Conservation (phyloP, 1,140 invertebrate genomes). For the Trichonephila clavipes region DNA sequence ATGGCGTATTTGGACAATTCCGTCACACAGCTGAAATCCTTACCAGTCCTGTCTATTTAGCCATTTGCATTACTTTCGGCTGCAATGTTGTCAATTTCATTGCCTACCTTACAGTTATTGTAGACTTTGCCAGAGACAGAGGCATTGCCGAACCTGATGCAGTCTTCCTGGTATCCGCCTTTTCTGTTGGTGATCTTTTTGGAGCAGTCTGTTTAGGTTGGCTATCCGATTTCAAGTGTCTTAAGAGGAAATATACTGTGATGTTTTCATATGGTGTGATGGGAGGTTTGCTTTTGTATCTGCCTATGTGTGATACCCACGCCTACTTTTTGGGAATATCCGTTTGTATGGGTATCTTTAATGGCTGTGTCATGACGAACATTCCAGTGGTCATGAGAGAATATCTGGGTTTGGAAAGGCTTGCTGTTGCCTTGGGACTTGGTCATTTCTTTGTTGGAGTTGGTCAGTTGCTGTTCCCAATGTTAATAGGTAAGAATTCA, state of each 20-base stretch:
- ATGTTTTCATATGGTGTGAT: slow-evolving; percentile 72
- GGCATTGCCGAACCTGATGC: slow-evolving; percentile 66
- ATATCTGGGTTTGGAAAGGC: slow-evolving; percentile 77
- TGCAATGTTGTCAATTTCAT: slow-evolving; percentile 74
- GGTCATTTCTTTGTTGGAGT: slow-evolving; percentile 77
- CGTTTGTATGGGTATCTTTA: slow-evolving; percentile 76
- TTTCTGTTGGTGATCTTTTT: slow-evolving; percentile 77
- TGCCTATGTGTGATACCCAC: slow-evolving; percentile 61
- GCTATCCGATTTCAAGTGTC: slow-evolving; percentile 71
- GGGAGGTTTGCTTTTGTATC: slow-evolving; percentile 70
- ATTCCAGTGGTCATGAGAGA: slow-evolving; percentile 77
- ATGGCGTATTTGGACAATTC: slow-evolving; percentile 71
- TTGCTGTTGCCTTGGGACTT: slow-evolving; percentile 76
- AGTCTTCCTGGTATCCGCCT: slow-evolving; percentile 77
- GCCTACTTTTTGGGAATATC: slow-evolving; percentile 67
- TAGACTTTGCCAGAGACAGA: slow-evolving; percentile 78
- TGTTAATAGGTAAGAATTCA: slow-evolving; percentile 77
- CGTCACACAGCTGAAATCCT: slow-evolving; percentile 74
- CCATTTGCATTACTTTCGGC: slow-evolving; percentile 73
- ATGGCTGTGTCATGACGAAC: slow-evolving; percentile 77
- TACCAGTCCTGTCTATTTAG: slow-evolving; percentile 57
- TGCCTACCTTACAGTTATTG: slow-evolving; percentile 77
- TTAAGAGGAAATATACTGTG: slow-evolving; percentile 70
- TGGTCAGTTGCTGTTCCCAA: slow-evolving; percentile 73
- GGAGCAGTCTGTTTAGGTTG: slow-evolving; percentile 77